These are phyloP conservation scores for Ceriagrion tenellum DNA, from an alignment of 2,888 invertebrate genomes.

Conservation along the genomic window DNA sequence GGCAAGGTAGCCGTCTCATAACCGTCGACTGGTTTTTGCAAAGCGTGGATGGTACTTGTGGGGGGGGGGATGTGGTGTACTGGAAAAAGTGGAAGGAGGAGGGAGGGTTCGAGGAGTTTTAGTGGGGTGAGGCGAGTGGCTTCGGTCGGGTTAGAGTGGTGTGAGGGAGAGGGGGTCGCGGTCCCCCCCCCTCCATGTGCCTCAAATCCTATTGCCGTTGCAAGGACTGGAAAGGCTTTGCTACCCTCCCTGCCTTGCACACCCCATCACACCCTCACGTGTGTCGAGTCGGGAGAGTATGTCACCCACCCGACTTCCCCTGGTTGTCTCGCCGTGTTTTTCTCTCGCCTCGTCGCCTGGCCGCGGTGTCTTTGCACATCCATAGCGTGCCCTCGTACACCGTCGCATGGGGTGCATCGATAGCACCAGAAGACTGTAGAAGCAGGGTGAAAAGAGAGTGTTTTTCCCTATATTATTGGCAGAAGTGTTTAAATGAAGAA, in stretches of 20 bases:
- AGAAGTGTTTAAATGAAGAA: too few species aligned
- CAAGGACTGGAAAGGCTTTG: neutral
- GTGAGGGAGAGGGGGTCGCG: neutral
- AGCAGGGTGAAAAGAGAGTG: too few species aligned
- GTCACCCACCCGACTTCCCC: too few species aligned
- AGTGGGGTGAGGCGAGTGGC: neutral
- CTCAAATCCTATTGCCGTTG: conserved; percentile 7
- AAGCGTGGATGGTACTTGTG: neutral
- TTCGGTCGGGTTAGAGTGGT: neutral
- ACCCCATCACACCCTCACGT: too few species aligned
- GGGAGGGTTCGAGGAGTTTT: too few species aligned
- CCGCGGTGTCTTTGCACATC: neutral
- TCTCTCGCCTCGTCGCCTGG: neutral
- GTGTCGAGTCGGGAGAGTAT: too few species aligned
- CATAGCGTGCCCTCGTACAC: neutral
- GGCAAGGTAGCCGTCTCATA: neutral
- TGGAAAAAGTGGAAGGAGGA: too few species aligned
- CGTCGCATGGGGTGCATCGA: neutral
- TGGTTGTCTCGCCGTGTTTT: neutral
- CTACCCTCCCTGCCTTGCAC: neutral
- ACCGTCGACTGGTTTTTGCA: neutral
- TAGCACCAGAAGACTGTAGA: too few species aligned
- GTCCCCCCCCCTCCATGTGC: neutral
- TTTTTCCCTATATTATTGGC: too few species aligned
- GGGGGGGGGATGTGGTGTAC: neutral